These are phyloP conservation scores for Onychostoma macrolepis DNA, from an alignment of 2,113 vertebrate species.

Conservation along the genomic window DNA sequence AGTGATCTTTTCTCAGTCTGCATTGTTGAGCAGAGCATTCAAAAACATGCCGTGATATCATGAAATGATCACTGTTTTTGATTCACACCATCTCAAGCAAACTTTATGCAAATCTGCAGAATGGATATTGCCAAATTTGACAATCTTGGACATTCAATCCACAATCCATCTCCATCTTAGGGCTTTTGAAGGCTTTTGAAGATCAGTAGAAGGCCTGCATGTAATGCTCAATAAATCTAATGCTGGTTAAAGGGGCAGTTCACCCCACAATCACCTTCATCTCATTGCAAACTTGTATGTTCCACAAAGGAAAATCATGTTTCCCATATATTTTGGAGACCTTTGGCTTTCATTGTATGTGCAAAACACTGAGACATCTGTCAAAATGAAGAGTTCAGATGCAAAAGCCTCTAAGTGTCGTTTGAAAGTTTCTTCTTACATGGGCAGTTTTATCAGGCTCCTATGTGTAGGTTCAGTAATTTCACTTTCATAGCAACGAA, in stretches of 20 bases:
- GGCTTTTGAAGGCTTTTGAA: neutral
- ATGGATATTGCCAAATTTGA: neutral
- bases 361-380: neutral
- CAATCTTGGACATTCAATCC: neutral
- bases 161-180: neutral
- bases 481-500: too few relatives aligned
- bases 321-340: neutral
- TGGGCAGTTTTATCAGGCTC: too few relatives aligned
- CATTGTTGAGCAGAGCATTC: neutral
- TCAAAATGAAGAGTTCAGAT: too few relatives aligned
- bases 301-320: neutral
- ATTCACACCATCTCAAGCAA: neutral
- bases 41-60: neutral
- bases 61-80: neutral
- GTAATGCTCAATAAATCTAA: neutral
- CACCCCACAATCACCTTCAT: neutral
- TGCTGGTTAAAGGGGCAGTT: too few relatives aligned
- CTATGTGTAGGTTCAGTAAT: too few relatives aligned
- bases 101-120: neutral
- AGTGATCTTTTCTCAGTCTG: neutral
- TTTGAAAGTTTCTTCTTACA: too few relatives aligned
- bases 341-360: neutral
- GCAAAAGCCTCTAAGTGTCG: too few relatives aligned
- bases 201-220: neutral
- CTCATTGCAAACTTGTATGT: neutral